Conservation (phyloP, 1,140 invertebrate species). For the Macrosteles quadrilineatus region DNA sequence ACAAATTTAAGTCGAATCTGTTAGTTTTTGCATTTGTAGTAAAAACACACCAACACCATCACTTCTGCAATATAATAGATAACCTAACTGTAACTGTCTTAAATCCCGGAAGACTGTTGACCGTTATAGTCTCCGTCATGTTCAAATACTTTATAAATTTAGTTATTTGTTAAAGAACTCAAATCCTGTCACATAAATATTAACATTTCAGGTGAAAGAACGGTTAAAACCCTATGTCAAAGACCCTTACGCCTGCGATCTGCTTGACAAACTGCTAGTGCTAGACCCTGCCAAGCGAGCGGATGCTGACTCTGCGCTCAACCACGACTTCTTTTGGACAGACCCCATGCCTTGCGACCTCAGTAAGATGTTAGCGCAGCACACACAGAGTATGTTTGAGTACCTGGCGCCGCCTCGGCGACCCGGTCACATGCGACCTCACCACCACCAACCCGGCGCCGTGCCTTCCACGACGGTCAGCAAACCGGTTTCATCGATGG, state of each 20-base stretch:
- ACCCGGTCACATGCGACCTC: slow-evolving; percentile 66
- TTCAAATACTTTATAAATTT: too few relatives aligned
- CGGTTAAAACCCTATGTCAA: slow-evolving; percentile 90
- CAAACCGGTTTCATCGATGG: slow-evolving; percentile 56
- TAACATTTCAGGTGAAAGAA: slow-evolving; percentile 76
- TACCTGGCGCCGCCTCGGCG: slow-evolving; percentile 83
- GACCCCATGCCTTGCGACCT: slow-evolving; percentile 94
- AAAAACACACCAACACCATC: too few relatives aligned
- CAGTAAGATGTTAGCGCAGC: slow-evolving; percentile 90
- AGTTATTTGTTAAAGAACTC: too few relatives aligned
- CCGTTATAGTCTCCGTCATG: too few relatives aligned
- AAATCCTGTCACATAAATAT: too few relatives aligned
- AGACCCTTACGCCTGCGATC: slow-evolving; percentile 88
- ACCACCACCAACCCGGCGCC: slow-evolving; percentile 60
- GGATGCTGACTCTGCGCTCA: slow-evolving; percentile 90
- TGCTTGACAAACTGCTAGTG: slow-evolving; percentile 90
- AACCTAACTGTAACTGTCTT: too few relatives aligned
- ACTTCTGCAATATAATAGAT: too few relatives aligned
- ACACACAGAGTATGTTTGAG: slow-evolving; percentile 96
- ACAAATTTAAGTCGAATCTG: too few relatives aligned
- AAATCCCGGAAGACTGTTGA: too few relatives aligned
- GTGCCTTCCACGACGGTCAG: slow-evolving; percentile 48
- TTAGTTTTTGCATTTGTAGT: too few relatives aligned
- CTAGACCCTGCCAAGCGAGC: slow-evolving; percentile 90
- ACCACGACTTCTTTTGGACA: slow-evolving; percentile 98